Evolutionary conservation across 2,888 invertebrate species (phyloP), one percentile per base, ranked within the genome.

Genomic region (Acronicta aceris): DNA sequence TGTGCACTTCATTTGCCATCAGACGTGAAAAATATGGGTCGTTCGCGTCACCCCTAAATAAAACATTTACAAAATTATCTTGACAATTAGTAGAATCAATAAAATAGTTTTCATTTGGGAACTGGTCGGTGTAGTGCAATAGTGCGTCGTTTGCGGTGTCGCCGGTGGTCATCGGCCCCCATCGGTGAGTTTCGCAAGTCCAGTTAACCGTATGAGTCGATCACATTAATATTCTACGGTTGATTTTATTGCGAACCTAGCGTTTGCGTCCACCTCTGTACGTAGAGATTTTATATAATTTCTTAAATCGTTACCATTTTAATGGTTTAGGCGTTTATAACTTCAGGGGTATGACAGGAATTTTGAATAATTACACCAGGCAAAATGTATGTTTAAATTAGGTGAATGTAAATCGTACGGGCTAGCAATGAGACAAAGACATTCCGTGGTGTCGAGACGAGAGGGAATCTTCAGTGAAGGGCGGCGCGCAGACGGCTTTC

Each of bases 101-200:
- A 58, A 64, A 78, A 80, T 79, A 81, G 82, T 82, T 81, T 78
- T 71, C 73, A 71, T 79, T 53, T 56, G 76, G 81, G 81, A 85
- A 81, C 81, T 79, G 79, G 85, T 85, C 76, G 71, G 73, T 71
- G 70, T 73, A 78, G 81, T 82, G 84, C 78, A 79, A 59, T 73
- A 76, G 82, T 78, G 76, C 77, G 82, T 78, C 71, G 79, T 71
- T 72, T 81, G 66, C 81, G 79, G 84, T 84, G 88, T 86, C 85
- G 84, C 81, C 79, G 60, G 81, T 93, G 94, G 94, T 94, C 94
- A 93, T 90, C 93, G 94, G 89, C 94, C 93, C 78, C 90, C 82
- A 83, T 82, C 88, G 91, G 90, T 92, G 81, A 91, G 93, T 92
- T 93, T 92, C 89, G 93, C 92, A 91, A 93, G 92, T 93, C 92